Base-by-base conservation (phyloP, 2,888 invertebrate genomes). In the Auanema sp. region DNA sequence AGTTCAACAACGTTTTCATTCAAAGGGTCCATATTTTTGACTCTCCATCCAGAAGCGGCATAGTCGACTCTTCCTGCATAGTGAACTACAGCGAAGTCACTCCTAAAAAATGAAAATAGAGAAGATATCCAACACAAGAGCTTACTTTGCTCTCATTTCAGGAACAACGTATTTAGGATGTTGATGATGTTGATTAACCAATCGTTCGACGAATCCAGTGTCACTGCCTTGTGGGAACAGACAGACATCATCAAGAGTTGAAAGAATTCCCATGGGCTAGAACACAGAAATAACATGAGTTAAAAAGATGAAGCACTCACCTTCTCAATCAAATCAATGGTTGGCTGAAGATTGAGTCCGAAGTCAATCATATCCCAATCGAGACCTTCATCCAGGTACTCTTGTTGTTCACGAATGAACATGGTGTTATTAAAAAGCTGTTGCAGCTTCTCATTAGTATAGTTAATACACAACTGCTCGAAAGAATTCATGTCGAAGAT, bases 361-460 rank as follows among this genome's bases (percentile, higher is more conserved):
- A 98, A 98, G 86, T 98, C 97, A 83, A 98, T 97, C 85, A 97
- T 98, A 84, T 94, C 94, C 98, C 98, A 98, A 85, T 98, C 96
- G 81, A 98, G 97, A 58, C 97, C 97, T 86, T 98, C 98, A 33
- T 95, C 89, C 85, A 96, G 94, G 86, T 98, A 76, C 50, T 75
- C 76, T 62, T 75, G 72, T 85, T 98, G 97, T 85, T 98, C 98
- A 71, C 98, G 87, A 75, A 98, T 94, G 87, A 98, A 98, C 97
- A 98, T 98, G 49, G 97, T 97, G 87, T 98, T 97, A 85, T 98
- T 98, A 89, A 98, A 98, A 71, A 98, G 89, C 85, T 98, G 97
- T 85, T 98, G 98, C 60, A 98, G 88, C 84, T 98, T 98, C 85
- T 98, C 97, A 85, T 98, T 98, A 5, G 97, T 98, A 87, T 97